Conservation (phyloP, 92 coral and sea anemone genomes). For the Porites evermanni region DNA sequence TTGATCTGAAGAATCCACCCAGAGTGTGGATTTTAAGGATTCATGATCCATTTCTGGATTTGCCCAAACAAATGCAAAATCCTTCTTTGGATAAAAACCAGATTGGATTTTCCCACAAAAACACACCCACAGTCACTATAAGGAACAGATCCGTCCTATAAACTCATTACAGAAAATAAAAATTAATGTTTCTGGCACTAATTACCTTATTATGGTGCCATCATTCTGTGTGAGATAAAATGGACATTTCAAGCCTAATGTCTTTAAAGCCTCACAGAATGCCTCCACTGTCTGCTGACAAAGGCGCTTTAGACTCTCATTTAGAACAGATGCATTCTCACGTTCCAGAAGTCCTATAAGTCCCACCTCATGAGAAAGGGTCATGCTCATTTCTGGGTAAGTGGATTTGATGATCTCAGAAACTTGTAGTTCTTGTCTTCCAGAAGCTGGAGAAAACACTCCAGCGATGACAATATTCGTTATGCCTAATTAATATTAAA, state of each 20-base stretch:
- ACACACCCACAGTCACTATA: neutral
- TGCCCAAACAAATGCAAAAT: too few relatives aligned
- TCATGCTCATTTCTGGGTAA: constrained; percentile 80
- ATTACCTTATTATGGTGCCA: constrained; percentile 91
- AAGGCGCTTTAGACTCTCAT: constrained; percentile 92
- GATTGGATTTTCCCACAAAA: neutral
- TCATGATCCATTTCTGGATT: too few relatives aligned
- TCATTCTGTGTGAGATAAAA: constrained; percentile 96
- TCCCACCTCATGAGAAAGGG: constrained; percentile 89
- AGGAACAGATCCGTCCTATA: too few relatives aligned
- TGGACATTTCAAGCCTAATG: constrained; percentile 82
- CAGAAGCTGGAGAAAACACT: constrained; percentile 84
- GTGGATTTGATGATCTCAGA: constrained; percentile 59
- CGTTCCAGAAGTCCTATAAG: constrained; percentile 87
- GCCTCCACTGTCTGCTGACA: constrained; percentile 77
- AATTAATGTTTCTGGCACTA: neutral
- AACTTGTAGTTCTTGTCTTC: constrained; percentile 78
- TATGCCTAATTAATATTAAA: constrained; percentile 53
- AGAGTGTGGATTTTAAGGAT: too few relatives aligned
- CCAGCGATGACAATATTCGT: constrained; percentile 85
- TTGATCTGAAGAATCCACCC: too few relatives aligned
- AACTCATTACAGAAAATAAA: neutral
- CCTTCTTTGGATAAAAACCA: too few relatives aligned
- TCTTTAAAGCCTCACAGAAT: constrained; percentile 70
- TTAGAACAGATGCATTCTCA: constrained; percentile 93